These are phyloP conservation scores for Falcunculus frontatus DNA, from an alignment of 2,113 vertebrate genomes.

Conservation along the genomic window DNA sequence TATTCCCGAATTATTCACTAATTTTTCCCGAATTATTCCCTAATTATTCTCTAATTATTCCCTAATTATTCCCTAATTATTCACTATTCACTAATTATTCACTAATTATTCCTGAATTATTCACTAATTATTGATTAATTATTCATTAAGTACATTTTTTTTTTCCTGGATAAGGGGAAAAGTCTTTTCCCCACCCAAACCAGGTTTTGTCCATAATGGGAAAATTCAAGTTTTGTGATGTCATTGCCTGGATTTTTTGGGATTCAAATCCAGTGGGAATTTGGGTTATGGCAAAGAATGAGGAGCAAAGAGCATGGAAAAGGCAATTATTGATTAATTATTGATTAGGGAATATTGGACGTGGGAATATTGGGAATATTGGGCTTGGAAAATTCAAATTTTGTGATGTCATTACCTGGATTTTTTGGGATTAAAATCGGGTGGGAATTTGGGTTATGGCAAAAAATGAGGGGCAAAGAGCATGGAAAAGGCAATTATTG, in stretches of 20 bases:
- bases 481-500: background rate
- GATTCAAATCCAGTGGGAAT: background rate
- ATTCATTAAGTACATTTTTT: too few relatives aligned
- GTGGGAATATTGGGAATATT: background rate
- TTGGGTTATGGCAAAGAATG: too few relatives aligned
- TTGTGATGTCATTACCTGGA: rapidly evolving
- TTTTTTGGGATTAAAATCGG: background rate
- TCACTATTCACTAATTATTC: too few relatives aligned
- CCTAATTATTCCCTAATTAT: too few relatives aligned
- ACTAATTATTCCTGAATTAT: too few relatives aligned
- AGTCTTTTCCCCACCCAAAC: background rate
- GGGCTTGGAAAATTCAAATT: background rate
- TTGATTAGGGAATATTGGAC: too few relatives aligned
- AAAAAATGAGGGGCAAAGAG: background rate
- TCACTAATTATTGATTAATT: background rate
- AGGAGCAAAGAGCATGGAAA: background rate
- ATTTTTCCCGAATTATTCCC: too few relatives aligned
- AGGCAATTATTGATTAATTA: background rate
- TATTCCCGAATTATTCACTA: too few relatives aligned
- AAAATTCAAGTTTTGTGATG: background rate
- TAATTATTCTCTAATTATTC: too few relatives aligned
- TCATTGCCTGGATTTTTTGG: background rate
- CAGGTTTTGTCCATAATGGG: background rate
- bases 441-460: background rate
- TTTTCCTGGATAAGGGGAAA: background rate